phyloP scores from a whole-genome alignment of 1,140 invertebrate genomes.

The Mesaphorura yosii region DNA sequence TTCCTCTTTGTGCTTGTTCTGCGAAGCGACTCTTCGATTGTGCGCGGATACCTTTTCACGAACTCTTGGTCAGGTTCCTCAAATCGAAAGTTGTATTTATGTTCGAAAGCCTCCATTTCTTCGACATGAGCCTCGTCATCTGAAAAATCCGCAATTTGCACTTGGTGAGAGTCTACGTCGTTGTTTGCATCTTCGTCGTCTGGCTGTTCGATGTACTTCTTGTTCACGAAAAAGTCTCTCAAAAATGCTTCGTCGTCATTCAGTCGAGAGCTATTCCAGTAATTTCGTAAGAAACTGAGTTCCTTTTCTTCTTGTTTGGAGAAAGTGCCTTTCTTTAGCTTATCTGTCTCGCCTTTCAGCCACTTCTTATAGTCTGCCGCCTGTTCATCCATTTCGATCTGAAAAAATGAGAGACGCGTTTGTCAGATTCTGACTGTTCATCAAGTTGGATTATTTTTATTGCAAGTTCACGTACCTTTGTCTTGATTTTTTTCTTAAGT shows the following conservation, averaged over 20 bases:
- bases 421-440: too few relatives aligned
- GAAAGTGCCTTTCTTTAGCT: too few relatives aligned
- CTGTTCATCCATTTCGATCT: slow-evolving; percentile 49
- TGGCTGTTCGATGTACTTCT: slow-evolving; percentile 45
- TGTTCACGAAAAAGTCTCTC: slow-evolving; percentile 83
- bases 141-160: slow-evolving; percentile 52
- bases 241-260: slow-evolving; percentile 77
- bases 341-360: slow-evolving; percentile 60
- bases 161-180: slow-evolving; percentile 55
- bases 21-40: slow-evolving; percentile 68
- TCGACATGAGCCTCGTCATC: slow-evolving; percentile 60
- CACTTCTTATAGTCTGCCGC: slow-evolving; percentile 65
- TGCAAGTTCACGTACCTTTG: too few relatives aligned
- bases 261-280: slow-evolving; percentile 71
- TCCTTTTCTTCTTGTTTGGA: slow-evolving; percentile 45
- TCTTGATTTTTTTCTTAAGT: slow-evolving; percentile 50
- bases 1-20: slow-evolving; percentile 65
- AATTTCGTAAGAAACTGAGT: slow-evolving; percentile 62
- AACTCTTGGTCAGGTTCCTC: slow-evolving; percentile 93
- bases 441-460: too few relatives aligned
- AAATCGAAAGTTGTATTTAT: slow-evolving; percentile 91
- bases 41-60: slow-evolving; percentile 82
- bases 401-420: too few relatives aligned
- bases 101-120: slow-evolving; percentile 75
- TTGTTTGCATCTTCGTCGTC: slow-evolving; percentile 53